Evolutionary conservation across 2,113 vertebrate genomes (phyloP).

Genomic region (Centrocercus urophasianus): DNA sequence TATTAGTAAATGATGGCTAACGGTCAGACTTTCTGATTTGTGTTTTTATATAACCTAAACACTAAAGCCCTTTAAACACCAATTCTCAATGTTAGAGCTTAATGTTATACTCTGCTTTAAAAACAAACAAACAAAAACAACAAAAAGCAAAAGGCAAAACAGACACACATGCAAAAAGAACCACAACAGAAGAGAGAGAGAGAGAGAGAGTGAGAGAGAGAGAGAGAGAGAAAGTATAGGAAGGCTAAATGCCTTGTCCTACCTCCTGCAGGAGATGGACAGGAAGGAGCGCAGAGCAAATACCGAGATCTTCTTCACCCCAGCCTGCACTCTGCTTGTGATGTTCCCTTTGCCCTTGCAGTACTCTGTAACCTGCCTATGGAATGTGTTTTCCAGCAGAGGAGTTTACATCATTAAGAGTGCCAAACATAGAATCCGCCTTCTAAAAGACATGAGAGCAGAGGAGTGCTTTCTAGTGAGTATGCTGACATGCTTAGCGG

Average conservation of each 20-base stretch:
- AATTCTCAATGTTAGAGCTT: neutral
- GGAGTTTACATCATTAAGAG: neutral
- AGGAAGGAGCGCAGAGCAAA: neutral
- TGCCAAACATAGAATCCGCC: neutral
- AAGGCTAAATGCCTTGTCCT: neutral
- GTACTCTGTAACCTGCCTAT: neutral
- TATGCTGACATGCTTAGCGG: neutral
- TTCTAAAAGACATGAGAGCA: neutral
- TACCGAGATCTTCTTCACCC: neutral
- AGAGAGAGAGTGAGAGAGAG: no score
- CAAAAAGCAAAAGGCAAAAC: no score
- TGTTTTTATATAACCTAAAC: neutral
- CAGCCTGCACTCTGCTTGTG: neutral
- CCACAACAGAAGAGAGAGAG: neutral
- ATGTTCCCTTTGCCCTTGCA: neutral
- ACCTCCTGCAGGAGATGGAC: neutral
- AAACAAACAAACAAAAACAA: neutral
- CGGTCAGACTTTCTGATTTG: neutral
- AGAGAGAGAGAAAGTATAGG: neutral
- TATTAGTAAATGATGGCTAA: neutral
- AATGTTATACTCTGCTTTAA: neutral
- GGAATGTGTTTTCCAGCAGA: neutral
- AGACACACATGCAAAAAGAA: neutral
- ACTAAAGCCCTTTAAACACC: neutral
- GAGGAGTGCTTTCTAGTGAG: neutral